Base-by-base conservation (phyloP, 2,888 invertebrate species). In the Phoenoteleia sp. region DNA sequence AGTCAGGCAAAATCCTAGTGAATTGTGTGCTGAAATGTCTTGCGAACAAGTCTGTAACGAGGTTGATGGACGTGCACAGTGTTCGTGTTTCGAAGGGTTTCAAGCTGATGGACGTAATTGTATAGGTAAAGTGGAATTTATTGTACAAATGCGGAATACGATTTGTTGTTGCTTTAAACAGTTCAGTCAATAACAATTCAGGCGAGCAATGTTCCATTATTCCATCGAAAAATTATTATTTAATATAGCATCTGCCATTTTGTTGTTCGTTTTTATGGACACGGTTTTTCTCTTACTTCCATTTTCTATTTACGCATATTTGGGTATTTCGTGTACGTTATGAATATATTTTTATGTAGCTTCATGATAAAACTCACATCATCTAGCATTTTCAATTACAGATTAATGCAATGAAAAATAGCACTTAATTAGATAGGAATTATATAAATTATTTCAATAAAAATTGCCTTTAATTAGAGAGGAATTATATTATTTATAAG, bases 11-110 rank as follows among this genome's bases (percentile, higher is more conserved):
- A 89, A 87, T 82, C 81, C 88, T 4, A 88, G 89, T n/a, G 87
- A 87, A 79, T 84, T 87, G 17, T 93, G 93, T 76, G 89, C 88
- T n/a, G 89, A 89, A 49, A 91, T 91, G 29, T 88, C 88, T 54
- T 93, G 93, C 80, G 93, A 93, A 75, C 93, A 93, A 58, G 87
- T 92, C 60, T 93, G 93, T 89, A 90, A 90, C 75, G 91, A 92
- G 86, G 85, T 91, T 81, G 89, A 92, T 74, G 91, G 91, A 29
- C 88, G 80, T 33, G 91, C 92, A 19, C 87, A 90, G 60, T 93
- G 93, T 75, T 91, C 90, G 36, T 93, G 93, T 82, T 92, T 91
- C 88, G 91, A 93, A 86, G 93, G 93, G 21, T 93, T 91, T 81
- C 89, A 86, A 36, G 82, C 90, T 49, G 89, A 92, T 15, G 91